Base-by-base conservation (phyloP, 35 echinoderm and acorn worm genomes). In the Strongylocentrotus purpuratus region DNA sequence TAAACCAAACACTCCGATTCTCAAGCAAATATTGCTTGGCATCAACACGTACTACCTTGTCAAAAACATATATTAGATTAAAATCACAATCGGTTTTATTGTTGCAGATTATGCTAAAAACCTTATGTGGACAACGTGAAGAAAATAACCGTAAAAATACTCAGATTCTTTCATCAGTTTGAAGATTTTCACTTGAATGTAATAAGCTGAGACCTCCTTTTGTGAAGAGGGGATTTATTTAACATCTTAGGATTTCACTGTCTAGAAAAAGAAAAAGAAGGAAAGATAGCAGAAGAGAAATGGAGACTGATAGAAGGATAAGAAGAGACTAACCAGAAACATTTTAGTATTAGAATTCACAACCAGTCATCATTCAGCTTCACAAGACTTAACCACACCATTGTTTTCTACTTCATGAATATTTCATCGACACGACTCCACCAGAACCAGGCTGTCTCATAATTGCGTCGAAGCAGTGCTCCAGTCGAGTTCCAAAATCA, bases 381-480 rank as follows among this genome's bases (percentile, higher is more conserved):
- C 15, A 5, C 12, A 89, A 33, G 45, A 89, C 87, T 89, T 15
- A 89, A 45, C 87, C 20, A 17, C 31, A 46, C 45, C 87, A 33
- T 45, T 89, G 32, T 45, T 89, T 89, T 89, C 87, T 18, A 25
- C 45, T 25, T 89, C 87, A 89, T 89, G 87, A 89, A 89, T 89
- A 89, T 89, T 89, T 89, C 87, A 89, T 89, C 33, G 17, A 12
- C 87, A 89, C 87, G 87, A 89, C 87, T 89, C 87, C 87, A 89
- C 87, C 87, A 89, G 87, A 28, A 78, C 87, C 33, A 28, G 87
- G 33, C 87, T 45, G 87, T 89, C 87, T 89, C 45, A 45, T 89
- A 89, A 89, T 89, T 89, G 87, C 87, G 45, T 89, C 87, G 45
- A 46, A 89, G 87, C 87, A 89, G 87, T 89, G 87, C 87, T 45